Base-by-base conservation (phyloP, 2,888 invertebrate genomes). In the Apotomis capreana region DNA sequence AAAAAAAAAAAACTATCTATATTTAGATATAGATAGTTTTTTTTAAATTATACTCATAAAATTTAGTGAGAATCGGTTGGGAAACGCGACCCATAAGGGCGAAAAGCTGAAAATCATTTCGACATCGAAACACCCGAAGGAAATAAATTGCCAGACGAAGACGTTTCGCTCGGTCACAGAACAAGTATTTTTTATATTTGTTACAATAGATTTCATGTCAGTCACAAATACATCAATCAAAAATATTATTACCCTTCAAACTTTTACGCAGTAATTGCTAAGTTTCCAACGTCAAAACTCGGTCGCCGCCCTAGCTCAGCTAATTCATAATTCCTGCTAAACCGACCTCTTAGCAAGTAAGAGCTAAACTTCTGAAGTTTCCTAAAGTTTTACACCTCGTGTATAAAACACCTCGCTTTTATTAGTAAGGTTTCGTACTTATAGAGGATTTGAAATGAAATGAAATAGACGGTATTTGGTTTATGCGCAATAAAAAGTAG, bases 281-380 rank as follows among this genome's bases (percentile, higher is more conserved):
- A 46, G 6, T 52, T 52, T 9, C 10, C 15, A 15, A 26, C 55
- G 26, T 26, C n/a, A 57, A 8, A 57, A 46, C 12, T n/a, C 55
- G 65, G 65, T 46, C 65, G 46, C n/a, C 55, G 65, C 65, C 37
- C 54, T 6, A 13, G 12, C 26, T 64, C n/a, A 65, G 64, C 55
- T 55, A 44, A 65, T 65, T 55, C 64, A 65, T 65, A 65, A 65
- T 65, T 65, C 55, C 5, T 26, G 8, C 64, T 55, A 55, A 55
- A 65, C 64, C 55, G 55, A 55, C 55, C 64, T 55, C 44, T 65
- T 26, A 46, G 55, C 26, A 55, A 64, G 4, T 55, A 49, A 49
- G 26, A 54, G 54, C 64, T 13, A 36, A 65, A 55, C 64, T 64
- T 15, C 52, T 52, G 52, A 54, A 65, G 55, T 55, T 54, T 26